Evolutionary conservation across 1,140 invertebrate genomes (phyloP), one percentile per base, ranked within the genome.

Genomic region (Conus ventricosus): DNA sequence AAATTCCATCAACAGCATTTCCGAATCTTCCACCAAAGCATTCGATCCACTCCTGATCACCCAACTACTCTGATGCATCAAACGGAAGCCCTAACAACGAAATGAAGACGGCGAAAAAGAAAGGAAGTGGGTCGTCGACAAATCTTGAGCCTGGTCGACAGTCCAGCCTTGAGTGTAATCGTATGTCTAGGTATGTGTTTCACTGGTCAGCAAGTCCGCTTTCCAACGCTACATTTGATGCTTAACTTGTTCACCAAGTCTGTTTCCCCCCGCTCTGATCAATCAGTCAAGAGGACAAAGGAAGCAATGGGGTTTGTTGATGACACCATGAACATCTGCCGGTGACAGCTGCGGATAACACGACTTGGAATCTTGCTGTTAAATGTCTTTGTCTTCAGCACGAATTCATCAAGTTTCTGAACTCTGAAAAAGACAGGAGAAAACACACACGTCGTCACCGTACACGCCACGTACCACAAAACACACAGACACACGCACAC

Each of bases 381-480:
- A 17, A 60, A 67, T 53, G 51, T 78, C 27, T 57, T 53, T 53
- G 54, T 75, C 88, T 90, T 93, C 92, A 94, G 89, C 92, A 91
- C 63, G 92, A 93, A 67, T 90, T 92, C 93, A 94, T 94, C 93
- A 94, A 90, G 91, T 89, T 92, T 94, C 92, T 93, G 92, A 94
- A 94, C 91, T 94, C 93, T 94, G 93, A 85, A 94, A 93, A 90
- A 88, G 84, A 90, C 88, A 92, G 90, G 82, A 87, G 60, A 88
- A 88, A 87, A 89, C 85, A 83, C 88, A 81, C 82, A 78, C 53
- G 17, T n/a, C 20, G 71, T 75, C 27, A 76, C 15, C 39, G 54
- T 71, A 17, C 25, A 84, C 67, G 81, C 15, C 5, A 55, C 17
- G 15, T 1, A 15, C 5, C 55, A 84, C 7, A 54, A 20, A n/a